These are phyloP conservation scores for Delichon dasypus DNA, from an alignment of 2,797 vertebrate genomes.

Conservation along the genomic window DNA sequence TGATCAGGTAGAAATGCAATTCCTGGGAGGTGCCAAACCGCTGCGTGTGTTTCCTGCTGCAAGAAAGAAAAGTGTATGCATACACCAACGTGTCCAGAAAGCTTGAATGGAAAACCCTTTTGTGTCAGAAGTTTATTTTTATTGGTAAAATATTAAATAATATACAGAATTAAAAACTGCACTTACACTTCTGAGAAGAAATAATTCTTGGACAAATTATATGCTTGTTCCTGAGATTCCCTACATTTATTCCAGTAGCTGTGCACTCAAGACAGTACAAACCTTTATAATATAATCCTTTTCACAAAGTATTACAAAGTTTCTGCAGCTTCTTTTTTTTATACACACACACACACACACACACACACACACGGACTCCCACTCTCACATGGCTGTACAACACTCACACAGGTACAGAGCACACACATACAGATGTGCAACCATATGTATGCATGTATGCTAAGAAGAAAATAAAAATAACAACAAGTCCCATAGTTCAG, in stretches of 20 bases:
- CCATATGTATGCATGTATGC: constrained; percentile 70
- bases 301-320: constrained; percentile 87
- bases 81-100: constrained; percentile 59
- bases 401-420: constrained; percentile 75
- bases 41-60: not conserved
- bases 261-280: constrained; percentile 87
- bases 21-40: not conserved
- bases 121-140: constrained; percentile 82
- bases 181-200: constrained; percentile 85
- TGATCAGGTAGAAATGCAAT: not conserved
- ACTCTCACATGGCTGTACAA: constrained; percentile 76
- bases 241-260: constrained; percentile 88
- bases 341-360: constrained; percentile 42
- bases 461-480: constrained; percentile 58
- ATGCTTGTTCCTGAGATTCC: constrained; percentile 87
- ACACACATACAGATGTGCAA: constrained; percentile 77
- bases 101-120: constrained; percentile 72
- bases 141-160: constrained; percentile 88
- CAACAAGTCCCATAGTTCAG: constrained; percentile 70
- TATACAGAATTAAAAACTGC: constrained; percentile 87
- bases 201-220: constrained; percentile 84
- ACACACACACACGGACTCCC: constrained; percentile 32
- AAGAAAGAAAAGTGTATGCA: not conserved
- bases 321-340: constrained; percentile 81
- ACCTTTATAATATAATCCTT: constrained; percentile 85